These are phyloP conservation scores for Drosophila takahashii DNA, from an alignment of 1,140 invertebrate genomes.

Conservation along the genomic window DNA sequence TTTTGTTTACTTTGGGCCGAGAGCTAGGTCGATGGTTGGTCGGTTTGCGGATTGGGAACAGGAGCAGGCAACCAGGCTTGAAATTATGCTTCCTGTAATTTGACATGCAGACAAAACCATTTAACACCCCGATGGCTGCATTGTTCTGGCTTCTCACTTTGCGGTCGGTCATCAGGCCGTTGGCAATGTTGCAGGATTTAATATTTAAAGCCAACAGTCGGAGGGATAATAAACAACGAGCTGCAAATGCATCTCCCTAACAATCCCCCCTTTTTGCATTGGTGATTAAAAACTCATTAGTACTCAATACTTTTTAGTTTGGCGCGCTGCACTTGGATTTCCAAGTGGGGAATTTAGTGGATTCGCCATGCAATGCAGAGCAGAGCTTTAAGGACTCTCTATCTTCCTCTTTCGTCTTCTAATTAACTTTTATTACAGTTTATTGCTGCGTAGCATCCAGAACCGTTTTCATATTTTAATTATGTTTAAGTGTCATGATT, in stretches of 20 bases:
- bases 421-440: conserved; percentile 82
- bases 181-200: conserved; percentile 15
- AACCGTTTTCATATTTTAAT: conserved; percentile 82
- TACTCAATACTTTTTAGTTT: conserved; percentile 38
- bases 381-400: conserved; percentile 47
- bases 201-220: conserved; percentile 27
- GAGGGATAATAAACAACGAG: conserved; percentile 43
- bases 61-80: conserved; percentile 70
- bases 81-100: conserved; percentile 83
- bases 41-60: conserved; percentile 37
- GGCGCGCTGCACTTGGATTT: conserved; percentile 8
- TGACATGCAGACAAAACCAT: conserved; percentile 83
- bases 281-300: conserved; percentile 80
- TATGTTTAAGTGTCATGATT: conserved; percentile 81
- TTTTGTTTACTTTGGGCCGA: conserved; percentile 43
- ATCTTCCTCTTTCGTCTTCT: conserved; percentile 38
- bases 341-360: conserved; percentile 37
- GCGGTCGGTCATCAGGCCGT: conserved; percentile 21
- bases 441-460: conserved; percentile 71
- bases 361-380: conserved; percentile 12
- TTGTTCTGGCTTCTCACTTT: conserved; percentile 56
- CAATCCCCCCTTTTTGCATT: not conserved
- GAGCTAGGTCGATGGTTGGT: conserved; percentile 30
- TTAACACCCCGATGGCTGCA: conserved; percentile 79
- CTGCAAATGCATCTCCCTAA: conserved; percentile 4